Conservation (phyloP, 2,797 vertebrate species). For the Chrysolophus pictus region DNA sequence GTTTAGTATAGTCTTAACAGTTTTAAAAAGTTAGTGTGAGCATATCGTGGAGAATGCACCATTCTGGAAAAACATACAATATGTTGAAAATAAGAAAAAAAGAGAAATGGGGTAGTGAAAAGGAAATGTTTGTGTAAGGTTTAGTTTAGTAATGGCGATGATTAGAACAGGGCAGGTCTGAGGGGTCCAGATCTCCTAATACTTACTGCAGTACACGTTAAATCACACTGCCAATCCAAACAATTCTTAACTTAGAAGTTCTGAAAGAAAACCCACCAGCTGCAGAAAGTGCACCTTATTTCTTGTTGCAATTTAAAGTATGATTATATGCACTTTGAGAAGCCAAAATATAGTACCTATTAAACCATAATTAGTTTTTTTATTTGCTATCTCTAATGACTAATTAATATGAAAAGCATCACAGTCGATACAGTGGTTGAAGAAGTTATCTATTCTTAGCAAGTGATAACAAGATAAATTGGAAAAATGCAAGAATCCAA, state of each 20-base stretch:
- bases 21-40: not conserved
- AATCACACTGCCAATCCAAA: not conserved
- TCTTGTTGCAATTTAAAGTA: not conserved
- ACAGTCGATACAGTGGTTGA: not conserved
- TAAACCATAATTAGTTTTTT: not conserved
- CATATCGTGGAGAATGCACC: not conserved
- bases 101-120: not conserved
- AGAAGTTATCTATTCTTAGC: not conserved
- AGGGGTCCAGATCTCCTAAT: slow-evolving; percentile 14
- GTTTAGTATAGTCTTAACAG: not conserved
- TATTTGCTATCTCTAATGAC: not conserved
- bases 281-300: not conserved
- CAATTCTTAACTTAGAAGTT: not conserved
- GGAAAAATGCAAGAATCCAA: not conserved
- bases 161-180: not conserved
- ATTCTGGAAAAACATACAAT: not conserved
- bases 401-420: not conserved
- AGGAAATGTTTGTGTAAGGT: not conserved
- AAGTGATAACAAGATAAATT: not conserved
- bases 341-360: not conserved
- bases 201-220: not conserved
- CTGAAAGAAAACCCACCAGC: not conserved
- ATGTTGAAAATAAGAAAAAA: not conserved
- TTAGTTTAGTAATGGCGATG: not conserved
- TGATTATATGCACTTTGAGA: not conserved